Percentiles rank a stretch among this genome's conserved stretches.
These are phyloP conservation scores for Leuciscus waleckii DNA, from an alignment of 2,797 vertebrate species.

Conservation along the genomic window DNA sequence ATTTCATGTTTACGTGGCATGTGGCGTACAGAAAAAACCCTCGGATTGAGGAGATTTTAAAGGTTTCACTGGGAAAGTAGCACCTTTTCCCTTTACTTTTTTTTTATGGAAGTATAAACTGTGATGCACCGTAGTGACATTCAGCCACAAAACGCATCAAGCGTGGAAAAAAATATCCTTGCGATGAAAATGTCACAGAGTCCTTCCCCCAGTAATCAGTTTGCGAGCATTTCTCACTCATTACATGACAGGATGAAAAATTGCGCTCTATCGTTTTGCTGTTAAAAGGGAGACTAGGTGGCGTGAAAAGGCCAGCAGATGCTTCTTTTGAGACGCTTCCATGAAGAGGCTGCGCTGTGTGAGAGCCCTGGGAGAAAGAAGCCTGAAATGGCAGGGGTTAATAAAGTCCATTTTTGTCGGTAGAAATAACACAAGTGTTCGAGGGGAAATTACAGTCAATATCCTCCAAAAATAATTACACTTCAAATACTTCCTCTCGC, in stretches of 20 bases:
- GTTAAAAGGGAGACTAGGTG: conserved; percentile 64
- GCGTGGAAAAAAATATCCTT: conserved; percentile 36
- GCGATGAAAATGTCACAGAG: conserved; percentile 68
- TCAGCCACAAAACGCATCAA: conserved; percentile 61
- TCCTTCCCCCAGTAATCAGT: conserved; percentile 64
- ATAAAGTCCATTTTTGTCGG: conserved; percentile 68
- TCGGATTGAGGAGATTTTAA: conserved; percentile 43
- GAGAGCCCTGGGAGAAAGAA: conserved; percentile 43
- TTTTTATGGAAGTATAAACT: conserved; percentile 54
- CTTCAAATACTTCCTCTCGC: conserved; percentile 71
- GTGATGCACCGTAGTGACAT: conserved; percentile 61
- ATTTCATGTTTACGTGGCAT: conserved; percentile 75
- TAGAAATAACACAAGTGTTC: conserved; percentile 70
- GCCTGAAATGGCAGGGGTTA: conserved; percentile 64
- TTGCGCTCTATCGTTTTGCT: conserved; percentile 67
- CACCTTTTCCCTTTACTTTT: conserved; percentile 47
- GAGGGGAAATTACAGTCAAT: conserved; percentile 80
- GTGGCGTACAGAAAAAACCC: conserved; percentile 74
- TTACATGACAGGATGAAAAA: conserved; percentile 74
- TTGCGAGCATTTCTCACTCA: conserved; percentile 70
- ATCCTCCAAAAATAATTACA: conserved; percentile 76
- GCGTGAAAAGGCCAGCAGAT: conserved; percentile 65
- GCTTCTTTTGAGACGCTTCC: conserved; percentile 53
- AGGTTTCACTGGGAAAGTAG: background rate
- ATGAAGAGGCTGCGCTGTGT: conserved; percentile 40